These are phyloP conservation scores for Mesocricetus auratus DNA, from an alignment of 2,113 vertebrate genomes.

Conservation along the genomic window DNA sequence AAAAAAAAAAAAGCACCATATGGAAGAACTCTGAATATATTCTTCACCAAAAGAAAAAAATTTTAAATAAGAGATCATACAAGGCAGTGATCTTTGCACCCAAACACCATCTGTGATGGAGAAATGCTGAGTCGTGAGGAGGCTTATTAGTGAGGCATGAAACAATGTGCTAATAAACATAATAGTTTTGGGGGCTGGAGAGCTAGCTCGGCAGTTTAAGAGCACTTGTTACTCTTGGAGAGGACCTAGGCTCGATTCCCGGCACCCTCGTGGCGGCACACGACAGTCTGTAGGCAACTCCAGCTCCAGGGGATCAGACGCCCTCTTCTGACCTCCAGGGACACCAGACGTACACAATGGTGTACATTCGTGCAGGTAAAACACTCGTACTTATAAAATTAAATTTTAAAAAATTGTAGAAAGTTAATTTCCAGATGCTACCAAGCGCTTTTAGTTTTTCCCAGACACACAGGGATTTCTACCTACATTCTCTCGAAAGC, in stretches of 20 bases:
- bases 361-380: not conserved
- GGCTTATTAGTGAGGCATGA: slow-evolving; percentile 22
- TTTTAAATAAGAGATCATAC: slow-evolving; percentile 8
- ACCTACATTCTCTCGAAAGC: not conserved
- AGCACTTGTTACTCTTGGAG: not conserved
- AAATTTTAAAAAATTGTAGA: not conserved
- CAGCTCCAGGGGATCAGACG: not conserved
- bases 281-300: not conserved
- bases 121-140: slow-evolving; percentile 26
- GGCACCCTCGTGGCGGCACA: not conserved
- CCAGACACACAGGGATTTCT: slow-evolving; percentile 22
- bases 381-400: not conserved
- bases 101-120: not conserved
- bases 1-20: too few species aligned
- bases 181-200: not conserved
- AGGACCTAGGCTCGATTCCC: not conserved
- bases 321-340: not conserved
- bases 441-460: slow-evolving; percentile 23
- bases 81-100: slow-evolving; percentile 41
- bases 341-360: not conserved
- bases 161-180: slow-evolving; percentile 33
- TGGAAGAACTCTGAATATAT: not conserved
- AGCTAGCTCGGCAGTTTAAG: not conserved
- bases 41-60: not conserved
- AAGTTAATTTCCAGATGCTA: not conserved